phyloP scores from a whole-genome alignment of 2,797 vertebrate genomes.

The Ctenopoma kingsleyae region DNA sequence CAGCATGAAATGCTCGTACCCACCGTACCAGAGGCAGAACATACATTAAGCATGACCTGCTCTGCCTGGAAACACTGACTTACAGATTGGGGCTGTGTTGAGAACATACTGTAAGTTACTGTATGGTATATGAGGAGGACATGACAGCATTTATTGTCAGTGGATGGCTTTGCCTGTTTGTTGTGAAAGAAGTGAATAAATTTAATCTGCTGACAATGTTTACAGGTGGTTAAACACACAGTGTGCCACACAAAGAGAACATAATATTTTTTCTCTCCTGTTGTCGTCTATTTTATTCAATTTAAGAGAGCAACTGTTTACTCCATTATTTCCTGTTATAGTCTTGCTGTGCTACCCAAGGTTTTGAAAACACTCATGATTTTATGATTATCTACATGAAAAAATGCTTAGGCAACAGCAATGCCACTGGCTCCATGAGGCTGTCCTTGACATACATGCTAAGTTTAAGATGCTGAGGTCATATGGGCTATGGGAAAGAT shows the following conservation, averaged over 20 bases:
- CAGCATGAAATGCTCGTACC: constrained; percentile 4
- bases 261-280: constrained; percentile 6
- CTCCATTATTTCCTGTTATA: background rate
- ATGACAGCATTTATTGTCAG: constrained; percentile 1
- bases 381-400: constrained; percentile 1
- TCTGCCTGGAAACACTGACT: constrained; percentile 23
- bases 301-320: constrained; percentile 6
- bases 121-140: background rate
- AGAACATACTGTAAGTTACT: constrained; percentile 8
- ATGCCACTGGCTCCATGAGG: background rate
- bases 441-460: background rate
- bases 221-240: constrained; percentile 23
- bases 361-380: background rate
- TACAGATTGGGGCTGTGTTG: constrained; percentile 5
- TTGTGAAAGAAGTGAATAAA: constrained; percentile 9
- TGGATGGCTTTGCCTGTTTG: constrained; percentile 4
- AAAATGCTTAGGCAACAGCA: background rate
- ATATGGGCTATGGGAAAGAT: too few species aligned
- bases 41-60: constrained; percentile 39
- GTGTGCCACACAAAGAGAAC: background rate
- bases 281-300: constrained; percentile 20
- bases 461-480: too few species aligned
- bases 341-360: background rate
- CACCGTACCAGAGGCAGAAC: constrained; percentile 26
- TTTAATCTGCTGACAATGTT: constrained; percentile 8